phyloP scores from a whole-genome alignment of 2,113 vertebrate genomes.

The Tetrao urogallus region DNA sequence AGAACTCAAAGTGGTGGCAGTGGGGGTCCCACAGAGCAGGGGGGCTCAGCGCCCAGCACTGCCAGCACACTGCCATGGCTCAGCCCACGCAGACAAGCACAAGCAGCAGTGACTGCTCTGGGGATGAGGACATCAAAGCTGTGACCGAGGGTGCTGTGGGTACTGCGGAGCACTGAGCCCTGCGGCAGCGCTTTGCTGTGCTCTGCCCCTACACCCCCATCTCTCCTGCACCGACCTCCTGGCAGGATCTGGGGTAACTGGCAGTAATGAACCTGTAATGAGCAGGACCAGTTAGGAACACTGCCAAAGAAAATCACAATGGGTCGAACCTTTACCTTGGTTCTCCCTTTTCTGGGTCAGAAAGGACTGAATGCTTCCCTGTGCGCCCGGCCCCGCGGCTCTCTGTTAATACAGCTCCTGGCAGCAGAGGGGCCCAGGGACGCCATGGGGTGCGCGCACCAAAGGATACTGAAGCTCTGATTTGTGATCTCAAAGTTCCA shows the following conservation, averaged over 20 bases:
- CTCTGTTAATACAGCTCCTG: too few species aligned
- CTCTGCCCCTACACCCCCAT: neutral
- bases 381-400: neutral
- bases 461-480: slow-evolving; percentile 98
- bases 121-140: too few species aligned
- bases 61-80: fast-evolving
- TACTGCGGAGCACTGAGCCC: neutral
- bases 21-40: neutral
- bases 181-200: neutral
- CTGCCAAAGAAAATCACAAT: neutral
- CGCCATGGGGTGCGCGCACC: fast-evolving
- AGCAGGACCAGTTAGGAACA: neutral
- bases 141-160: too few species aligned
- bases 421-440: too few species aligned
- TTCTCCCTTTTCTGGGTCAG: neutral
- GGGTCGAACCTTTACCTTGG: neutral
- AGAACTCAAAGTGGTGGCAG: slow-evolving; percentile 37
- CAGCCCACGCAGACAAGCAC: neutral
- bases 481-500: slow-evolving; percentile 98
- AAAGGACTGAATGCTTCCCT: neutral
- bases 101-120: too few species aligned
- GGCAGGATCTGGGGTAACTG: too few species aligned
- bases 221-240: neutral
- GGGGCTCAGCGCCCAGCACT: fast-evolving
- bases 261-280: neutral